phyloP scores from a whole-genome alignment of 2,888 invertebrate species.

The Erebia palarica region DNA sequence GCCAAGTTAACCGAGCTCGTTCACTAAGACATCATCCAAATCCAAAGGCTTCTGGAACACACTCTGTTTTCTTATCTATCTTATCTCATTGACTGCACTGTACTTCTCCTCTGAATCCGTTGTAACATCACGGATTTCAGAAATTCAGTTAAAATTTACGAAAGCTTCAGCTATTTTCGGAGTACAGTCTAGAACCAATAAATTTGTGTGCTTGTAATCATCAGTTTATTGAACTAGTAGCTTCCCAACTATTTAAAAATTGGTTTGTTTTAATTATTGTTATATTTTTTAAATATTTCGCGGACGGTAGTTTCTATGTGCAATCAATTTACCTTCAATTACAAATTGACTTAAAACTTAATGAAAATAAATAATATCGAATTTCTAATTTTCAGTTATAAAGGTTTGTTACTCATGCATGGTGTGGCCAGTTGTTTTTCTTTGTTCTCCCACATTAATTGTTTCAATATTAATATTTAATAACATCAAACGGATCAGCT shows the following conservation, averaged over 20 bases:
- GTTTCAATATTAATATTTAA: too few relatives aligned
- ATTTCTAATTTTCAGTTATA: too few relatives aligned
- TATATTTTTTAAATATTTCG: too few relatives aligned
- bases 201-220: constrained; percentile 5
- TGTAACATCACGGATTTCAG: constrained; percentile 10
- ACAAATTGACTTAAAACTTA: too few relatives aligned
- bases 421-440: too few relatives aligned
- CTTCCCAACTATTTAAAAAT: constrained; percentile 7
- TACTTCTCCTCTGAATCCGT: constrained; percentile 12
- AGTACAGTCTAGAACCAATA: constrained; percentile 10
- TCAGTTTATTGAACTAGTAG: constrained; percentile 13
- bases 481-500: too few relatives aligned
- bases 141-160: constrained; percentile 19
- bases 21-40: constrained; percentile 70
- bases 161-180: constrained; percentile 17
- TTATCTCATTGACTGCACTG: constrained; percentile 23
- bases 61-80: constrained; percentile 19
- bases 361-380: too few relatives aligned
- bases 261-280: background rate
- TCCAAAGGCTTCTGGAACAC: constrained; percentile 44
- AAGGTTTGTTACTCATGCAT: too few relatives aligned
- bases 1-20: constrained; percentile 83
- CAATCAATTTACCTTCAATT: too few relatives aligned
- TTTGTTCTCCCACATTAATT: too few relatives aligned
- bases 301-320: too few relatives aligned